Percentiles rank a stretch among this genome's conserved stretches.
phyloP scores from a whole-genome alignment of 23 tunicate species.

The Halocynthia roretzi region DNA sequence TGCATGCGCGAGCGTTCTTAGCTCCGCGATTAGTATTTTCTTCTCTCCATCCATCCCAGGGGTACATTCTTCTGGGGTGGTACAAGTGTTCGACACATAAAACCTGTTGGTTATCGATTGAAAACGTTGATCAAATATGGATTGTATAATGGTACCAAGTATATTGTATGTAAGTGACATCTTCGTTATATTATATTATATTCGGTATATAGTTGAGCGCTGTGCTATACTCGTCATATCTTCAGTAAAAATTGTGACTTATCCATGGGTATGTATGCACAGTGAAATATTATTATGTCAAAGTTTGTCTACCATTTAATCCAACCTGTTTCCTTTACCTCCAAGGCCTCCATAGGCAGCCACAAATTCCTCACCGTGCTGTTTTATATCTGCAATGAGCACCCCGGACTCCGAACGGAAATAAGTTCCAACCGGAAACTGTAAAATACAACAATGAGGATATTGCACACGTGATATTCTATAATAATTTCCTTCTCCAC shows the following conservation, averaged over 20 bases:
- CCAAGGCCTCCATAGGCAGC: slow-evolving; percentile 85
- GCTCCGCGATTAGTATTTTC: slow-evolving; percentile 32
- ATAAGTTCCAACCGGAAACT: slow-evolving; percentile 75
- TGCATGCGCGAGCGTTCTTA: slow-evolving; percentile 71
- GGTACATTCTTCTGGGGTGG: slow-evolving; percentile 75
- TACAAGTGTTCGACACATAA: slow-evolving; percentile 61
- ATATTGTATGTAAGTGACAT: too few species aligned
- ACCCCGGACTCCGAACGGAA: slow-evolving; percentile 36
- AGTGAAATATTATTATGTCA: too few species aligned
- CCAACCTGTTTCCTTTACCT: slow-evolving; percentile 65
- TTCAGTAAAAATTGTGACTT: too few species aligned
- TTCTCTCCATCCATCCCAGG: slow-evolving; percentile 63
- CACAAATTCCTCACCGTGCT: slow-evolving; percentile 37
- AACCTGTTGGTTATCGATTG: slow-evolving; percentile 5
- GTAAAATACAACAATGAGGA: not conserved
- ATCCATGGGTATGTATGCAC: too few species aligned
- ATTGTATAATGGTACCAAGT: too few species aligned
- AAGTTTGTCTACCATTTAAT: not conserved
- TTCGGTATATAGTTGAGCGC: too few species aligned
- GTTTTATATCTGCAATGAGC: slow-evolving; percentile 37
- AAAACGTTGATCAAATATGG: too few species aligned
- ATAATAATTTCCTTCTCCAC: not conserved
- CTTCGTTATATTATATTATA: too few species aligned
- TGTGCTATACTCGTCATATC: too few species aligned
- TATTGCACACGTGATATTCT: too few species aligned